Conservation (phyloP, 2,888 invertebrate genomes). For the Caenorhabditis sinica region DNA sequence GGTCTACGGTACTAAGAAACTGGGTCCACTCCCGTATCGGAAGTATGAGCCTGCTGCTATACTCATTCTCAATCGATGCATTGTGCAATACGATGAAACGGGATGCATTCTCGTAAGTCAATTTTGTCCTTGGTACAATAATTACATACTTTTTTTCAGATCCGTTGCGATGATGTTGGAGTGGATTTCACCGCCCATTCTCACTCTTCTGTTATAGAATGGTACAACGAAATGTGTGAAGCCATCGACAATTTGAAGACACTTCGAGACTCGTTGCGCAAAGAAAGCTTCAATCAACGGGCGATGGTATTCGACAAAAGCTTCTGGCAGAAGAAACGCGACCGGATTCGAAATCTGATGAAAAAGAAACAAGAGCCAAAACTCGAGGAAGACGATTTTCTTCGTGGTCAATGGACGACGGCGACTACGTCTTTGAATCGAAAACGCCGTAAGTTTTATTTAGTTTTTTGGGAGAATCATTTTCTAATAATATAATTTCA, state of each 20-base stretch:
- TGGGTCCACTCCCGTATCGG: constrained; percentile 48
- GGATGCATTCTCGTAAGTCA: constrained; percentile 65
- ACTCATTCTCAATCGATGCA: constrained; percentile 61
- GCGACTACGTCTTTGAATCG: constrained; percentile 9
- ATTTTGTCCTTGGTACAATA: neutral
- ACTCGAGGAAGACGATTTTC: constrained; percentile 54
- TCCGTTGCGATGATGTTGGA: constrained; percentile 59
- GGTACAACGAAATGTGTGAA: constrained; percentile 56
- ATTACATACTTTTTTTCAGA: constrained; percentile 34
- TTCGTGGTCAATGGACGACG: constrained; percentile 52
- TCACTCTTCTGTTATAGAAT: constrained; percentile 31
- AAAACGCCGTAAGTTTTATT: constrained; percentile 35
- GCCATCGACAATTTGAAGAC: constrained; percentile 65
- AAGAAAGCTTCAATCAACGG: constrained; percentile 68
- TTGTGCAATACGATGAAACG: constrained; percentile 52
- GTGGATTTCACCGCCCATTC: constrained; percentile 59
- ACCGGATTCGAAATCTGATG: constrained; percentile 46
- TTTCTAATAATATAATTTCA: neutral
- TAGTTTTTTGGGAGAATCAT: no score
- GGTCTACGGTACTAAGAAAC: constrained; percentile 68
- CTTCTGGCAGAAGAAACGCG: constrained; percentile 57
- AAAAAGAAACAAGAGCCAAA: constrained; percentile 28
- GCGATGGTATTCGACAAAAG: constrained; percentile 57
- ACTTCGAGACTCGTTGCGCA: constrained; percentile 68
- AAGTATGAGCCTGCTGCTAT: constrained; percentile 68